phyloP scores from a whole-genome alignment of 2,888 invertebrate species.

The Acleris sparsana region DNA sequence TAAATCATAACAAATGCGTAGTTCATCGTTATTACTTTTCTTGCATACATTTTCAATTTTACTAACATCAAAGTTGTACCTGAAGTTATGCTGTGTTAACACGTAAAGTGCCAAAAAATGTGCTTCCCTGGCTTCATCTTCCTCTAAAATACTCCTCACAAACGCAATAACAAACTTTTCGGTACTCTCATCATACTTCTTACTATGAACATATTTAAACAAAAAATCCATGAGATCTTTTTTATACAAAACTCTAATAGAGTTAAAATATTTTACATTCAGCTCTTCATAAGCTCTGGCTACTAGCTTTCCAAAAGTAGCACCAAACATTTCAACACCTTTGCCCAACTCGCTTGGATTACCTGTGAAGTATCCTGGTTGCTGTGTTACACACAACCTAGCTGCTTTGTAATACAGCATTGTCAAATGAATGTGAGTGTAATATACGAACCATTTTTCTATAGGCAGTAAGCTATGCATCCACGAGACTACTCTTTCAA shows the following conservation, averaged over 20 bases:
- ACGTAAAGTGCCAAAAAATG: slow-evolving; percentile 15
- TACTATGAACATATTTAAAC: background rate
- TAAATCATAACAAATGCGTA: background rate
- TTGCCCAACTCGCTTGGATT: slow-evolving; percentile 11
- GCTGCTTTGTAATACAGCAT: slow-evolving; percentile 21
- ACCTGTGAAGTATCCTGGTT: slow-evolving; percentile 4
- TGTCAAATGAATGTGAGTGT: slow-evolving; percentile 14
- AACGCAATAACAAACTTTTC: slow-evolving; percentile 19
- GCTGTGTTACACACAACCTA: slow-evolving; percentile 4
- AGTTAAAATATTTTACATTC: slow-evolving; percentile 8
- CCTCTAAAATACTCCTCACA: slow-evolving; percentile 19
- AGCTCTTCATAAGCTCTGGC: slow-evolving; percentile 17
- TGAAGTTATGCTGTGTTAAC: slow-evolving; percentile 10
- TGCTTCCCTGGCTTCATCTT: slow-evolving; percentile 9
- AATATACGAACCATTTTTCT: slow-evolving; percentile 18
- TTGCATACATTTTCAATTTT: slow-evolving; percentile 1
- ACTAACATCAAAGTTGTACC: slow-evolving; percentile 7
- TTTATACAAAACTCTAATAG: slow-evolving; percentile 12
- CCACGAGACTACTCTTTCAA: slow-evolving; percentile 16
- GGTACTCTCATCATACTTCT: slow-evolving; percentile 19
- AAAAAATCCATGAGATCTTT: slow-evolving; percentile 2
- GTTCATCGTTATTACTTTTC: slow-evolving; percentile 6
- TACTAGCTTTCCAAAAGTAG: slow-evolving; percentile 11
- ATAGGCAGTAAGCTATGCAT: slow-evolving; percentile 10
- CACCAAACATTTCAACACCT: slow-evolving; percentile 29